These are phyloP conservation scores for Manacus vitellinus DNA, from an alignment of 2,113 vertebrate genomes.

Conservation along the genomic window DNA sequence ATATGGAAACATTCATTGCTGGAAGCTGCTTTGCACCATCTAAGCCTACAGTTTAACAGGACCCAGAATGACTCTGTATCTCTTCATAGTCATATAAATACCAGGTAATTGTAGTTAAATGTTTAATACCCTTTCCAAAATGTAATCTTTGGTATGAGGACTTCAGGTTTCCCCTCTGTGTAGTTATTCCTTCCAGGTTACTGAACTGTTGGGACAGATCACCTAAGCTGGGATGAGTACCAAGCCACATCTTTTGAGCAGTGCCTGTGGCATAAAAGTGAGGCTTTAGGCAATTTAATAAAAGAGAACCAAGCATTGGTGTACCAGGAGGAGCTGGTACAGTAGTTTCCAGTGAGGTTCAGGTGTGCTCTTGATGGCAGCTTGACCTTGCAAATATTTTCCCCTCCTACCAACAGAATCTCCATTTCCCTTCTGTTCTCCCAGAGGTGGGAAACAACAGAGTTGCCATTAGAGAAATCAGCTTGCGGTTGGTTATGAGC, in stretches of 20 bases:
- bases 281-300: neutral
- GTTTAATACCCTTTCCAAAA: neutral
- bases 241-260: neutral
- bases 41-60: neutral
- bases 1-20: conserved; percentile 1
- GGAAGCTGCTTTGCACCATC: conserved; percentile 14
- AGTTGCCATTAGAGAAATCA: neutral
- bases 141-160: neutral
- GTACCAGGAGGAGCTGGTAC: neutral
- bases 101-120: neutral
- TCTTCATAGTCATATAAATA: neutral
- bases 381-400: rapidly evolving
- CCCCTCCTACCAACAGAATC: neutral
- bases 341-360: neutral
- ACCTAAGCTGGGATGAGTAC: neutral
- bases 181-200: neutral
- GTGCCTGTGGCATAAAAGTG: neutral
- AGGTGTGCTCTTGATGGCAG: neutral
- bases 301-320: neutral
- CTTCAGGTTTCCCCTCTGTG: neutral
- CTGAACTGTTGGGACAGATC: neutral
- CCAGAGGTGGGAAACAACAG: neutral
- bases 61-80: neutral
- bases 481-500: neutral
- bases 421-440: neutral